A percentile compares a stretch with the other conserved stretches of the same genome.
Evolutionary conservation across 2,113 vertebrate species (phyloP).

Genomic region (Nibea coibor): DNA sequence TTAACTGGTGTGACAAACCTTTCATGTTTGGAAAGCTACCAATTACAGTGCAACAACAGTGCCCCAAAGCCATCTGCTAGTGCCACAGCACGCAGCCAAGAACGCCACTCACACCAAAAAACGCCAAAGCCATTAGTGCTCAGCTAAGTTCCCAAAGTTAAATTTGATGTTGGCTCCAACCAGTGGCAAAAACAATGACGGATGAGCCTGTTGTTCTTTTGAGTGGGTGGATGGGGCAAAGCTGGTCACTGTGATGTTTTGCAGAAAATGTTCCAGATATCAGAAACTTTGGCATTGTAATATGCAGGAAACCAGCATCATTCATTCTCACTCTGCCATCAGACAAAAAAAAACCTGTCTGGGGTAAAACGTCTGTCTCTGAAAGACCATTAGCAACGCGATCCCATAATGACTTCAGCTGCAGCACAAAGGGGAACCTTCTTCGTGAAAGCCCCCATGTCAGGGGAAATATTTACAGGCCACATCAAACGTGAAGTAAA

Average conservation of each 20-base stretch:
- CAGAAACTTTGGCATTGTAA: background rate
- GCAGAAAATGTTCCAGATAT: background rate
- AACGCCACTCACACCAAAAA: constrained; percentile 33
- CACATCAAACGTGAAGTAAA: constrained; percentile 71
- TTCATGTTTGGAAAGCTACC: constrained; percentile 49
- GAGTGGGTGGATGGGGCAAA: background rate
- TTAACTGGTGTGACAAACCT: constrained; percentile 31
- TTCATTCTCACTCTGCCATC: background rate
- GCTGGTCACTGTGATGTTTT: background rate
- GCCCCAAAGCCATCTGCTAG: constrained; percentile 58
- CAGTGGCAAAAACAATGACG: background rate
- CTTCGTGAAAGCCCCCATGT: constrained; percentile 36
- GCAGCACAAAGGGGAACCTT: constrained; percentile 56
- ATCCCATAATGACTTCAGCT: constrained; percentile 62
- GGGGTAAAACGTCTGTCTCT: constrained; percentile 39
- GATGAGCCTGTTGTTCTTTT: constrained; percentile 8
- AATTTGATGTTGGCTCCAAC: constrained; percentile 22
- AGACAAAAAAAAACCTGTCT: constrained; percentile 25
- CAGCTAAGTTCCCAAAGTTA: constrained; percentile 66
- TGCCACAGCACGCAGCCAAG: constrained; percentile 35
- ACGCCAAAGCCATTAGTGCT: constrained; percentile 51
- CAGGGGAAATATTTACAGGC: constrained; percentile 71
- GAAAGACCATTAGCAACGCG: constrained; percentile 52
- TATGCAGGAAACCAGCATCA: background rate
- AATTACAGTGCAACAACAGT: constrained; percentile 60